phyloP scores from a whole-genome alignment of 2,888 invertebrate species.

The Cistogaster globosa region DNA sequence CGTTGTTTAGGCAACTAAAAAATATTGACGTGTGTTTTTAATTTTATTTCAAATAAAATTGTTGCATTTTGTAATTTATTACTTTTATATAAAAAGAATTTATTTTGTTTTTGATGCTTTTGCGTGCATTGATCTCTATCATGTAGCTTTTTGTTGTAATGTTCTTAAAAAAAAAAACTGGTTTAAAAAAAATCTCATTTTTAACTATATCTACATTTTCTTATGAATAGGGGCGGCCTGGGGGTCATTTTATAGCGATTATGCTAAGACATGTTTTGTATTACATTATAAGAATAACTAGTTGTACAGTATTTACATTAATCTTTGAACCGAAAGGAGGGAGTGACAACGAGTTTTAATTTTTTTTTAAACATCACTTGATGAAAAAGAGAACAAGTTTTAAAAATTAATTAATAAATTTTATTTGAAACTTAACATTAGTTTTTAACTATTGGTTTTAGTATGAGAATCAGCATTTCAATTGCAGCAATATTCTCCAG shows the following conservation, averaged over 20 bases:
- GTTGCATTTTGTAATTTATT: not conserved
- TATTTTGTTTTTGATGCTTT: not conserved
- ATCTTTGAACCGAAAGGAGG: not conserved
- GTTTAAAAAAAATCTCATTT: constrained; percentile 2
- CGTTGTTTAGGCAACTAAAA: too few relatives aligned
- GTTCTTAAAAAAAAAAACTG: constrained; percentile 13
- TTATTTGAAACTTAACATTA: too few relatives aligned
- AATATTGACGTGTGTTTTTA: too few relatives aligned
- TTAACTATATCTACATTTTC: not conserved
- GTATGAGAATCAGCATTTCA: too few relatives aligned
- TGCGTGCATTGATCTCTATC: constrained; percentile 40
- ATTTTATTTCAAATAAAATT: too few relatives aligned
- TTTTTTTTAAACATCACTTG: too few relatives aligned
- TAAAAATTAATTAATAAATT: too few relatives aligned
- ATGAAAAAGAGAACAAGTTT: too few relatives aligned
- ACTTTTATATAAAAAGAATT: not conserved
- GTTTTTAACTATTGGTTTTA: too few relatives aligned
- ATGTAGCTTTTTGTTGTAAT: not conserved
- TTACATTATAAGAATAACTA: constrained; percentile 5
- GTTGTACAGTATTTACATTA: not conserved
- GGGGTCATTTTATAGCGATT: not conserved
- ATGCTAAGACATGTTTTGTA: constrained; percentile 1
- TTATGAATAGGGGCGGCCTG: too few relatives aligned
- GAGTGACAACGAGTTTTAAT: not conserved
- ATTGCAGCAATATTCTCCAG: too few relatives aligned